Evolutionary conservation across 37 sponge, comb jelly and placozoan genomes (phyloP), one percentile per base, ranked within the genome.

Genomic region (Cladorhizidae sp.): DNA sequence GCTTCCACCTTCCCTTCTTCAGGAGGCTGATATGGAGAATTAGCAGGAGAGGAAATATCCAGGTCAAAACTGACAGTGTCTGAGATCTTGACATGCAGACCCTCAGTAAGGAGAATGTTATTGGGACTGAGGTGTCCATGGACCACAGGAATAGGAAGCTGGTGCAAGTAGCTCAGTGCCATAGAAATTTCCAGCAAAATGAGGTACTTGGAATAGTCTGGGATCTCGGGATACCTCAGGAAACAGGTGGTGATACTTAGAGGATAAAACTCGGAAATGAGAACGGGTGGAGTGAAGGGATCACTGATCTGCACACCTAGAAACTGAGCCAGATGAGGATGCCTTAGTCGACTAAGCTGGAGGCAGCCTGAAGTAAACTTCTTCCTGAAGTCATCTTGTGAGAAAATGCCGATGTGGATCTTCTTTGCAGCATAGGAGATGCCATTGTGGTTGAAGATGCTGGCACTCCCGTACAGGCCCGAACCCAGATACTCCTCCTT

Each of bases 251-350:
- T 33, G 22, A 85, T 25, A 25, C 40, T 78, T 15, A 85, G 39
- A 42, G 85, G 85, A 15, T 70, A 26, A 0, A 62, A 23, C 31
- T 85, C 85, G 15, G 50, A 51, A 38, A 77, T 58, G 39, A 85
- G 72, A 7, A 51, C 43, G 18, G 83, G 74, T 28, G 80, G 80
- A 36, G 72, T 29, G 25, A n/a, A 40, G 38, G 32, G n/a, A 2
- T 69, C 37, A 68, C 42, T 64, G 63, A 78, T 26, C 2, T 54
- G 50, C 14, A 78, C 79, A 8, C 85, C 85, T 17, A 85, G 49
- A 23, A 85, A 38, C 70, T 85, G 85, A 3, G 70, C 72, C 1
- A 85, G 0, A 59, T 78, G 56, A 21, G 85, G 85, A 35, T 85
- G 85, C 14, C 85, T 58, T 20, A 85, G 33, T 0, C 62, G 7